Conservation (phyloP, 2,797 vertebrate species). For the Pipistrellus pygmaeus region DNA sequence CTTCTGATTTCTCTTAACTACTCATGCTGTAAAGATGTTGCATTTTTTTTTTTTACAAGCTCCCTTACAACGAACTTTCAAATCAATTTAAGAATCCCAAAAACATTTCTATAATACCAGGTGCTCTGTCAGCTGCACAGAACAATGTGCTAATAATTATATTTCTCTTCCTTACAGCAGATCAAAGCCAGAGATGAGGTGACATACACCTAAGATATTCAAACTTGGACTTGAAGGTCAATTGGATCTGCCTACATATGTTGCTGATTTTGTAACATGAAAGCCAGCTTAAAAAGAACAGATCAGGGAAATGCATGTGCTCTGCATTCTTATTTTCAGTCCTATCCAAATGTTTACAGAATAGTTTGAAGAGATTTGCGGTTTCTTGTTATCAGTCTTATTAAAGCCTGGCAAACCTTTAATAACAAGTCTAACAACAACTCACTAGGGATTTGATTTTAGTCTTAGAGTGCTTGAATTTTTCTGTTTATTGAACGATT, state of each 20-base stretch:
- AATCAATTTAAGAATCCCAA: constrained; percentile 73
- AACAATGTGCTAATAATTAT: constrained; percentile 75
- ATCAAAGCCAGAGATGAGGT: constrained; percentile 76
- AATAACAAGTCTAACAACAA: constrained; percentile 56
- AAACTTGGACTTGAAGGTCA: constrained; percentile 63
- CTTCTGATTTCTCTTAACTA: constrained; percentile 74
- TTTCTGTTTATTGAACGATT: constrained; percentile 60
- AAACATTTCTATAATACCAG: constrained; percentile 73
- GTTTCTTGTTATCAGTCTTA: constrained; percentile 57
- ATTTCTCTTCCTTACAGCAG: constrained; percentile 73
- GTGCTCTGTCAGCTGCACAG: constrained; percentile 58
- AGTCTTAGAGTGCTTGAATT: background rate
- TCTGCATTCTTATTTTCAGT: constrained; percentile 52
- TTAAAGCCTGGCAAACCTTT: constrained; percentile 64
- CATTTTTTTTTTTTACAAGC: constrained; percentile 68
- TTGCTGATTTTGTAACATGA: constrained; percentile 73
- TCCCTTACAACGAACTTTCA: constrained; percentile 65
- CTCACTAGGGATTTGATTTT: constrained; percentile 59
- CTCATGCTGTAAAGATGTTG: constrained; percentile 44
- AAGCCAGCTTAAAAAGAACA: constrained; percentile 67
- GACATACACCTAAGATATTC: constrained; percentile 63
- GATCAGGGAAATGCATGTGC: constrained; percentile 43
- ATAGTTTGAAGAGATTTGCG: constrained; percentile 52
- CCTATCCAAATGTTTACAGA: constrained; percentile 52
- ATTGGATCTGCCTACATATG: constrained; percentile 16